These are phyloP conservation scores for Hydractinia echinata DNA, from an alignment of 30 jellyfish, hydroid and myxozoan genomes.

Conservation along the genomic window DNA sequence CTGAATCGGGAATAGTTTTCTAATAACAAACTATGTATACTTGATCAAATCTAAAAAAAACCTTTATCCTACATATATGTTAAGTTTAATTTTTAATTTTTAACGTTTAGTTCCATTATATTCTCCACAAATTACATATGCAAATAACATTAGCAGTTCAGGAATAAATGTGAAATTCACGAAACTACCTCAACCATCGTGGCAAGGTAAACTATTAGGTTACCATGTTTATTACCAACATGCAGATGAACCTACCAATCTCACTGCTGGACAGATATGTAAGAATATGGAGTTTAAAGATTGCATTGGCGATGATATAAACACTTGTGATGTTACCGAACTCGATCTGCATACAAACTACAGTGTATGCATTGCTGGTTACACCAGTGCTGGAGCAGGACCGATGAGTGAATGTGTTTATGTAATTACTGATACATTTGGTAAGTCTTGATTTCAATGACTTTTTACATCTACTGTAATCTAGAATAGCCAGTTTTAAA, in stretches of 20 bases:
- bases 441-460: not conserved
- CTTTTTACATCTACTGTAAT: not conserved
- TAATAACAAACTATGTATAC: too few relatives aligned
- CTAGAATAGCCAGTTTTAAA: not conserved
- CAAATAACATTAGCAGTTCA: slow-evolving; percentile 18
- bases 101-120: not conserved
- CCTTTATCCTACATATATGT: too few relatives aligned
- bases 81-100: not conserved
- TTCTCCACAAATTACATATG: not conserved
- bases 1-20: too few relatives aligned
- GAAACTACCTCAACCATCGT: not conserved
- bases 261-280: not conserved
- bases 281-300: not conserved
- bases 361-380: slow-evolving; percentile 11
- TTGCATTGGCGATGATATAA: not conserved
- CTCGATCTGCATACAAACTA: slow-evolving; percentile 3
- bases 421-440: slow-evolving; percentile 15
- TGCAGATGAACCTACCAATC: slow-evolving; percentile 7
- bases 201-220: not conserved
- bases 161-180: slow-evolving; percentile 7
- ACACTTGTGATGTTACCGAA: not conserved
- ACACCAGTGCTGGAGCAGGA: slow-evolving; percentile 7
- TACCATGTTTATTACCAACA: slow-evolving; percentile 5
- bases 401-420: not conserved
- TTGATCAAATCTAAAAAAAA: too few relatives aligned